Base-by-base conservation (phyloP, 2,113 vertebrate genomes). In the Dinomys branickii region DNA sequence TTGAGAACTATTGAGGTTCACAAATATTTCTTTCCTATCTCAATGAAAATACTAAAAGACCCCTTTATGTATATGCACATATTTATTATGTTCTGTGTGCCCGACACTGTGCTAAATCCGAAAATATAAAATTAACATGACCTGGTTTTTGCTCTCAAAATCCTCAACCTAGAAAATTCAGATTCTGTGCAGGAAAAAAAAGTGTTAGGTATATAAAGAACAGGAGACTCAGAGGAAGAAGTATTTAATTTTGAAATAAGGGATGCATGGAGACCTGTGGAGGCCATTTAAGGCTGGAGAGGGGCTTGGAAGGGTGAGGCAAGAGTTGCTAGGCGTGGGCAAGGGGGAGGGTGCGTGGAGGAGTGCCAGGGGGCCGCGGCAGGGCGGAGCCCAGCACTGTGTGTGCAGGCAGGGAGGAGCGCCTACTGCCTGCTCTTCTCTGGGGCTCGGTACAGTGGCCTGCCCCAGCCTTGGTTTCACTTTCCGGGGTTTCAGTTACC, bases 21-120 rank as follows among this genome's bases (percentile, higher is more conserved):
- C 26, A 88, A 54, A 78, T 85, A 67, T 96, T 97, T 96, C 83
- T 97, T 97, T 87, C 56, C 71, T 95, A 59, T 81, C 88, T 87
- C 38, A 91, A 38, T 78, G 94, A 94, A 97, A 97, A 94, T 88
- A 61, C 75, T 44, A 85, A 77, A 50, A 88, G 16, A 9, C 38
- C 80, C 63, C 38, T 44, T 95, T 50, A 47, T 73, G 94, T 83
- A 77, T 52, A 89, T 85, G 7, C 47, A 50, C 88, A 8, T 14
- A n/a, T 28, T 35, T 82, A 73, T 65, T 59, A 85, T 69, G 50
- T 83, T 78, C 77, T 82, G 11, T 44, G 38, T 88, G 56, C 52
- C 35, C 54, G 75, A 85, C 28, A 35, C 38, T 91, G 47, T 82
- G 82, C 85, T 96, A 69, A 85, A 14, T 82, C 41, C 47, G 41